Conservation (phyloP, 92 coral and sea anemone species). For the Nematostella vectensis region DNA sequence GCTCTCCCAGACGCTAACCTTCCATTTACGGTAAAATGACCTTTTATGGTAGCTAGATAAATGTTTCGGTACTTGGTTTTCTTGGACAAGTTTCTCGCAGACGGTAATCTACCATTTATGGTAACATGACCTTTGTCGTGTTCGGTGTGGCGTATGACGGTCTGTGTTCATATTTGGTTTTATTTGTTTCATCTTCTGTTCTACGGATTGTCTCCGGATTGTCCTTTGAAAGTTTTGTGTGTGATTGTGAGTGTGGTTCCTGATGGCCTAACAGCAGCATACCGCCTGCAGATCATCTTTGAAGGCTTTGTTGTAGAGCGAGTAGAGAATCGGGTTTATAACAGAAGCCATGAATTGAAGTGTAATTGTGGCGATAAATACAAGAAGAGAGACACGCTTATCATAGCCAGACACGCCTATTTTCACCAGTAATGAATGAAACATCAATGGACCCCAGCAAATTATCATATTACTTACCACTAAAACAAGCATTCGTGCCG, state of each 20-base stretch:
- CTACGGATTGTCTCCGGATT: no score
- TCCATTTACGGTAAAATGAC: no score
- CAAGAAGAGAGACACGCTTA: neutral
- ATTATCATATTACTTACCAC: neutral
- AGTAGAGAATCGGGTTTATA: neutral
- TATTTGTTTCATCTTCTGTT: no score
- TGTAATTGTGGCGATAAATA: neutral
- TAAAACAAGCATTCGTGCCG: neutral
- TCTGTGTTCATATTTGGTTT: no score
- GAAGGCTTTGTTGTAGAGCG: neutral
- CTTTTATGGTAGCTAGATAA: no score
- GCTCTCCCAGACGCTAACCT: no score
- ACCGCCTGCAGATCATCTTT: neutral
- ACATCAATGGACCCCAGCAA: neutral
- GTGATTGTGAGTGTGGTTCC: no score
- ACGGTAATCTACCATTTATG: conserved; percentile 31
- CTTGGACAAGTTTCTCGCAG: conserved; percentile 36
- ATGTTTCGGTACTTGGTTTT: conserved; percentile 23
- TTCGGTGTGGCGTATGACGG: no score
- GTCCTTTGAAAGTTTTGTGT: no score
- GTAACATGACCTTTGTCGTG: no score
- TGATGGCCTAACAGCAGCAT: no score
- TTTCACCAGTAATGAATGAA: neutral
- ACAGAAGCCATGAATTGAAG: neutral
- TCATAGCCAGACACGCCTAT: neutral